Conservation (phyloP, 2,797 vertebrate species). For the Muscicapa comitata region DNA sequence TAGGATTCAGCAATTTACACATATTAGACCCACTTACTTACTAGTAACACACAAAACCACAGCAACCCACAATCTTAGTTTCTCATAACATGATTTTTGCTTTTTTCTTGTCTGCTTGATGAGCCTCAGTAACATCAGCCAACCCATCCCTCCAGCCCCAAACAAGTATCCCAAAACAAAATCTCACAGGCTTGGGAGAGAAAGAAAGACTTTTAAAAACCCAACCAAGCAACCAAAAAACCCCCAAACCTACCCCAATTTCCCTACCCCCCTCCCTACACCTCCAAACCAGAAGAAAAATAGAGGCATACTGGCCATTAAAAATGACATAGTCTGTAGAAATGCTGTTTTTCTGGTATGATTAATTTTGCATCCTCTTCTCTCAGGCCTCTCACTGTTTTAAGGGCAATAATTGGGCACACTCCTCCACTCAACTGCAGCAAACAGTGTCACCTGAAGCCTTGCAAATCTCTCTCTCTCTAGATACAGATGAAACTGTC, state of each 20-base stretch:
- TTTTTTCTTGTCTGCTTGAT: not conserved
- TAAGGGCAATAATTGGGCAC: not conserved
- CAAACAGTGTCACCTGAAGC: not conserved
- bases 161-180: not conserved
- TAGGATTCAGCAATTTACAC: not conserved
- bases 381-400: not conserved
- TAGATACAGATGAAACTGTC: not conserved
- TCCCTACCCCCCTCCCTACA: not conserved
- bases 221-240: not conserved
- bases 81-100: not conserved
- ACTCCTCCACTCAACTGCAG: not conserved
- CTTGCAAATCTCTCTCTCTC: not conserved
- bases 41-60: not conserved
- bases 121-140: not conserved
- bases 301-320: not conserved
- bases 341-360: not conserved
- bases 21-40: not conserved
- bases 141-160: not conserved
- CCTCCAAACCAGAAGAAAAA: not conserved
- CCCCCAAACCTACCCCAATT: accelerated
- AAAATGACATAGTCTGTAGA: not conserved
- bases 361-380: not conserved
- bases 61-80: not conserved
- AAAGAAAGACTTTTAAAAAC: not conserved
- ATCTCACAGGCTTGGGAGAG: accelerated